Evolutionary conservation across 1,140 invertebrate species (phyloP), one percentile per base, ranked within the genome.

Genomic region (Sesamia nonagrioides): DNA sequence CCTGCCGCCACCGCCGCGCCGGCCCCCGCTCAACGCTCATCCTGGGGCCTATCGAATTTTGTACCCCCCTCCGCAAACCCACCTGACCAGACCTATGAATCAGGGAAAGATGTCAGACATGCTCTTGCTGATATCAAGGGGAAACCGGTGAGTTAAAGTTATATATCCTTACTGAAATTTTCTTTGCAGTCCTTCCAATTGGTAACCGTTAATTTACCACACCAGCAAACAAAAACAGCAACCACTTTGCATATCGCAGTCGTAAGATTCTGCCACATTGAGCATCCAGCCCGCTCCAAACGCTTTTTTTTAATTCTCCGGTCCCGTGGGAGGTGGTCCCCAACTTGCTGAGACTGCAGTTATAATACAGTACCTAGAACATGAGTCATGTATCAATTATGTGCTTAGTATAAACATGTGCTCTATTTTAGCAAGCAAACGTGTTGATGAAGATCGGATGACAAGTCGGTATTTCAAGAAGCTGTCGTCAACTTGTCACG

Each of bases 61-160:
- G 93, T 87, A 0, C 94, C 94, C 0, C 92, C 92, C 2, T 86
- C 89, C 0, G 85, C 88, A 2, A 87, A 91, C 11, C 88, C 88
- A 1, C 91, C 95, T 0, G 94, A 95, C 61, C 90, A 89, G 60
- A 91, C 94, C 68, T 91, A 88, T 76, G 94, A 95, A 82, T 91
- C 91, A 3, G 88, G 88, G 2, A 94, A 95, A 83, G 90, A 95
- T 79, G 84, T 95, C 6, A 92, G 94, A 75, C 91, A 89, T 74
- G 94, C 95, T 0, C 84, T 96, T 15, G 95, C 94, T 5, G 93
- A 95, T 74, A 94, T 95, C 48, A 95, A 94, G 78, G 90, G 82
- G 61, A 95, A 95, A 79, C 89, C 93, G 86, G 92, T 93, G 11
- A 89, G 89, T 85, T 27, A 27, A 27, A 27, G 27, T 27, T 27